These are phyloP conservation scores for Pelodytes ibericus DNA, from an alignment of 2,797 vertebrate species.

Conservation along the genomic window DNA sequence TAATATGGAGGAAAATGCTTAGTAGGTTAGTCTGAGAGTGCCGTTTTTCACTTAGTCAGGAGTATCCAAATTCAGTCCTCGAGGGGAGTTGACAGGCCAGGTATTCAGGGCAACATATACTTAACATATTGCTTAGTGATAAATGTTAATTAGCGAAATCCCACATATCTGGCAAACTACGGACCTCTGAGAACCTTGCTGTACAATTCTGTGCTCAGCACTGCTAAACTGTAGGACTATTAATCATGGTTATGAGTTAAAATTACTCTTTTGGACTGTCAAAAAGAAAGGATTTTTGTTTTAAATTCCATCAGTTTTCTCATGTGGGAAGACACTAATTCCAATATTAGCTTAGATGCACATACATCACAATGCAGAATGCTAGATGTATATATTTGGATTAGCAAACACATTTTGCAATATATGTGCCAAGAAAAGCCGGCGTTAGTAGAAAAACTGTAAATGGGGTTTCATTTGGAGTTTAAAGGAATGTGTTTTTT, in stretches of 20 bases:
- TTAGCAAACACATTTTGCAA: no score
- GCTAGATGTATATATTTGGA: no score
- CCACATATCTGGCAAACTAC: neutral
- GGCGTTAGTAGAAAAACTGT: no score
- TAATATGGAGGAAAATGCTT: neutral
- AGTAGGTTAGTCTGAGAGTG: neutral
- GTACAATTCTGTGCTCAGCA: neutral
- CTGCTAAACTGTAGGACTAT: neutral
- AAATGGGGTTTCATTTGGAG: no score
- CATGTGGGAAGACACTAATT: no score
- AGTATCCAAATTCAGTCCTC: neutral
- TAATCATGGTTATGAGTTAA: neutral
- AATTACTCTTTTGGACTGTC: neutral
- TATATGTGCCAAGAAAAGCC: no score
- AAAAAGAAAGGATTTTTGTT: no score
- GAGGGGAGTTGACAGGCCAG: neutral
- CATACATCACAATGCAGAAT: no score
- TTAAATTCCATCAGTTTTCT: no score
- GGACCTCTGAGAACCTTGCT: neutral
- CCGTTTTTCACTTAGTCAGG: neutral
- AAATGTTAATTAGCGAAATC: neutral
- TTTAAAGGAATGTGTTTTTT: no score
- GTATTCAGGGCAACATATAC: neutral
- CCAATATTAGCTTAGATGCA: no score
- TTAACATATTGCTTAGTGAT: slow-evolving; percentile 3